A percentile compares a stretch with the other conserved stretches of the same genome.
Conservation (phyloP, 2,113 vertebrate species). For the Macroglossus sobrinus region DNA sequence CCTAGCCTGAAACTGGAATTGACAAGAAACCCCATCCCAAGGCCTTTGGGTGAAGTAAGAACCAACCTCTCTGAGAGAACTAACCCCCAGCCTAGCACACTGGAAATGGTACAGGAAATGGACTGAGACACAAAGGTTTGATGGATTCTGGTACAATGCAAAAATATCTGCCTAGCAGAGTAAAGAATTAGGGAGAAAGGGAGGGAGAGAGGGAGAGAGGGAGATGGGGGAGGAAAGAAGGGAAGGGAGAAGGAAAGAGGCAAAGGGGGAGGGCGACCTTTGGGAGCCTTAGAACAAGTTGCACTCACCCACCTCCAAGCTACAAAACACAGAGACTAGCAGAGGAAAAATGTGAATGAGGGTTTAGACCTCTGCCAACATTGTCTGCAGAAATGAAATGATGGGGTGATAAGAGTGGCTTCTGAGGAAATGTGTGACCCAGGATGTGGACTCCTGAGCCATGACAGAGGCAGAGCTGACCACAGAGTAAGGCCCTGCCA, state of each 20-base stretch:
- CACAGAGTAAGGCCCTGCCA: not conserved
- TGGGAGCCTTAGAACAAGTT: too few species aligned
- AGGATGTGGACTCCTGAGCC: not conserved
- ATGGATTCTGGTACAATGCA: not conserved
- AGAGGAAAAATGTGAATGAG: not conserved
- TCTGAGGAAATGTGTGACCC: not conserved
- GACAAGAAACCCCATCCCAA: not conserved
- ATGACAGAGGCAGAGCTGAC: not conserved
- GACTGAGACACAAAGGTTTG: not conserved
- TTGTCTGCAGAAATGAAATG: not conserved
- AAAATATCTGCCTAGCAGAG: not conserved
- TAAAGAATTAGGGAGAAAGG: not conserved
- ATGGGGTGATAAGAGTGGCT: not conserved
- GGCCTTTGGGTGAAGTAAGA: not conserved
- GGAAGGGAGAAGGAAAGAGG: too few species aligned
- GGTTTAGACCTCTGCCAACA: not conserved
- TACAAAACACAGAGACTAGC: not conserved
- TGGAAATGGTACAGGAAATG: not conserved
- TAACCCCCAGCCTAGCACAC: not conserved
- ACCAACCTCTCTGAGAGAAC: not conserved
- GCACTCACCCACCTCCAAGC: not conserved
- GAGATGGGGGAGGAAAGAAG: too few species aligned
- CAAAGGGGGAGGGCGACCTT: too few species aligned
- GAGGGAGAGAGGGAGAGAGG: too few species aligned
- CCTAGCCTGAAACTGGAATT: not conserved